phyloP scores from a whole-genome alignment of 1,140 invertebrate species.

The Macrostomum lignano region DNA sequence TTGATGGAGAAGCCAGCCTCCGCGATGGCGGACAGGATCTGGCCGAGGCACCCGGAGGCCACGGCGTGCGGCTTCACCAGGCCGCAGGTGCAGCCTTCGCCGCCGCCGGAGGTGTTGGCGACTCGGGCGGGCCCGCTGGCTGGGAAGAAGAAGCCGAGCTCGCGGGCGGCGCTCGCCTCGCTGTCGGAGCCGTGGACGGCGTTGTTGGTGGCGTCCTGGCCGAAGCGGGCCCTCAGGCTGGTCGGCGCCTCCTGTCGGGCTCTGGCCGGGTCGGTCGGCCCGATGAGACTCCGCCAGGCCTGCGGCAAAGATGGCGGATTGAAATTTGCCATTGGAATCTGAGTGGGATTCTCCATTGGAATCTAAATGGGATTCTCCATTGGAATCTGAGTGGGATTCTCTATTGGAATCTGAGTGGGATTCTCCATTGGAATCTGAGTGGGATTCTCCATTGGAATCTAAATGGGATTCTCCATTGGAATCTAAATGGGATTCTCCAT shows the following conservation, averaged over 20 bases:
- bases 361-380: no score
- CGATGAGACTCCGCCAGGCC: constrained; percentile 36
- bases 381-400: no score
- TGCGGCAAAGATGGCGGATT: no score
- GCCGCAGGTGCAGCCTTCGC: constrained; percentile 44
- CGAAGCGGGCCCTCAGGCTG: constrained; percentile 41
- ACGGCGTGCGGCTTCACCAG: constrained; percentile 71
- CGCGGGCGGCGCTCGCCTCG: constrained; percentile 32
- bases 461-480: no score
- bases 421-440: no score
- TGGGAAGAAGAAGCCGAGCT: constrained; percentile 40
- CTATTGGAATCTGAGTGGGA: no score
- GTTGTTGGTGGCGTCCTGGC: constrained; percentile 39
- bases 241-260: constrained; percentile 33
- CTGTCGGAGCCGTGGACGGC: constrained; percentile 40
- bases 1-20: constrained; percentile 44
- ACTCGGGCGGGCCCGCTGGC: constrained; percentile 22
- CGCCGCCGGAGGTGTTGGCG: constrained; percentile 33
- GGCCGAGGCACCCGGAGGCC: constrained; percentile 33
- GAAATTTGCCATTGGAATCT: no score
- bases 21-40: constrained; percentile 43
- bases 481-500: no score
- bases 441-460: no score
- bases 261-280: constrained; percentile 36
- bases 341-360: constrained; percentile 36